These are phyloP conservation scores for Clarias macrocephalus DNA, from an alignment of 2,113 vertebrate genomes.

Conservation along the genomic window DNA sequence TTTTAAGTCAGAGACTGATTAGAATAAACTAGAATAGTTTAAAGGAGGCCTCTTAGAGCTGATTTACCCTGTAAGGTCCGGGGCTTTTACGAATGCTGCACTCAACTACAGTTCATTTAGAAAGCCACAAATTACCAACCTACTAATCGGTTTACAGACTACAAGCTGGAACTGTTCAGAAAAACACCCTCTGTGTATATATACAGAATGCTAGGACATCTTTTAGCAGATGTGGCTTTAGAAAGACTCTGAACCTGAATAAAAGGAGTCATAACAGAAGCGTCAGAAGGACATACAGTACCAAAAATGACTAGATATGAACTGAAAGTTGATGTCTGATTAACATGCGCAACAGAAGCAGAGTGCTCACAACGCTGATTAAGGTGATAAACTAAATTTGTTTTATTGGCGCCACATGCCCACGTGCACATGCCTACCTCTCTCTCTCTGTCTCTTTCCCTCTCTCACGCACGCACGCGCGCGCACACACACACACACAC, in stretches of 20 bases:
- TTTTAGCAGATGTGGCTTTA: neutral
- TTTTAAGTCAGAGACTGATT: neutral
- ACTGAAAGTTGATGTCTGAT: neutral
- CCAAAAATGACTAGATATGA: neutral
- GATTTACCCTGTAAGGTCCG: neutral
- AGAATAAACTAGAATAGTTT: neutral
- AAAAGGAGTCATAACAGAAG: neutral
- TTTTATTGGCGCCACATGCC: neutral
- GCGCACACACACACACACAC: neutral
- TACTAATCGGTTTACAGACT: neutral
- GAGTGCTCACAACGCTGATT: neutral
- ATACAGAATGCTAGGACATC: neutral
- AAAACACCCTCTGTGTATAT: neutral
- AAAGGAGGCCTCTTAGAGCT: neutral
- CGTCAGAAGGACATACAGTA: neutral
- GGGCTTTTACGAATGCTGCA: neutral
- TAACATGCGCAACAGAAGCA: too few species aligned
- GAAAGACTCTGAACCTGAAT: neutral
- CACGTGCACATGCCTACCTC: neutral
- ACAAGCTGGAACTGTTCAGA: neutral
- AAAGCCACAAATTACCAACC: conserved; percentile 13
- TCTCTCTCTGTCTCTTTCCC: neutral
- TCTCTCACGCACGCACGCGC: neutral
- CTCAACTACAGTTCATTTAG: neutral
- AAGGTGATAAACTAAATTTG: neutral